A percentile compares a stretch with the other conserved stretches of the same genome.
phyloP scores from a whole-genome alignment of 2,113 vertebrate genomes.

The Zapornia atra region DNA sequence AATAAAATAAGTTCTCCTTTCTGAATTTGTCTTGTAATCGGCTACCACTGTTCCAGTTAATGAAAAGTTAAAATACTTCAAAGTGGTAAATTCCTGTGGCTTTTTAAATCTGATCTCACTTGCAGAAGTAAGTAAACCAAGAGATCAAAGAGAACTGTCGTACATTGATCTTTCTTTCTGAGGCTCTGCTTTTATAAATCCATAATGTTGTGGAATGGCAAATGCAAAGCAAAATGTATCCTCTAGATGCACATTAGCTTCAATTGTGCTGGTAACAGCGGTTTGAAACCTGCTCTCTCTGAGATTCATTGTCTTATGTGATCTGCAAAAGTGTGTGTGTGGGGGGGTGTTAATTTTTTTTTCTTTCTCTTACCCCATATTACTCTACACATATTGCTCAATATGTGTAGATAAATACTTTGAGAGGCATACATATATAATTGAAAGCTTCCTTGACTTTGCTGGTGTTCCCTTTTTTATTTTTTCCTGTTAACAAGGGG shows the following conservation, averaged over 20 bases:
- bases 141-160: constrained; percentile 51
- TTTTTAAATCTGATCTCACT: constrained; percentile 46
- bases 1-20: constrained; percentile 31
- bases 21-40: constrained; percentile 33
- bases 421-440: not conserved
- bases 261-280: not conserved
- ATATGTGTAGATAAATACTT: not conserved
- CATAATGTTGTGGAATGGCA: constrained; percentile 16
- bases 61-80: constrained; percentile 62
- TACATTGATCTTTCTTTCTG: constrained; percentile 53
- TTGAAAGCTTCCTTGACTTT: not conserved
- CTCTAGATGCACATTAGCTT: constrained; percentile 24
- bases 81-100: constrained; percentile 51
- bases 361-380: not conserved
- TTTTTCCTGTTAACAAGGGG: too few species aligned
- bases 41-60: constrained; percentile 24
- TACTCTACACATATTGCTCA: not conserved
- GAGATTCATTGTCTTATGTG: not conserved
- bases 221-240: constrained; percentile 11
- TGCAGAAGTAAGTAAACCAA: constrained; percentile 52
- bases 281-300: not conserved
- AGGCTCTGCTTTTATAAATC: constrained; percentile 48
- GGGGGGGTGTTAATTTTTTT: not conserved
- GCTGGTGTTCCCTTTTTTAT: too few species aligned
- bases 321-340: not conserved